Percentiles rank a stretch among this genome's conserved stretches.
phyloP scores from a whole-genome alignment of 2,113 vertebrate species.

The Plestiodon gilberti region DNA sequence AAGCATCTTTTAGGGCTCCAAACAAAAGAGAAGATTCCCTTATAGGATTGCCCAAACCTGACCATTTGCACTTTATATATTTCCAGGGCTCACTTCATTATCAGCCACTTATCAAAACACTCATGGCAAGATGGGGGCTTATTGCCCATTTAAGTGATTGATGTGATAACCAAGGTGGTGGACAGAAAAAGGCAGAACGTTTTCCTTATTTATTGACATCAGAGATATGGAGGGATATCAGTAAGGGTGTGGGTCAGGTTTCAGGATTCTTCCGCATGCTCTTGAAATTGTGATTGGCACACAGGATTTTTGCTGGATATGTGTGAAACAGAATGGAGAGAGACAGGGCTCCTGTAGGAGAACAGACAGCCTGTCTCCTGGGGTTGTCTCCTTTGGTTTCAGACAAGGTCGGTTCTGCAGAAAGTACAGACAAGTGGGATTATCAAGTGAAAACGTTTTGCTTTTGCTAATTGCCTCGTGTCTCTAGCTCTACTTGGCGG shows the following conservation, averaged over 20 bases:
- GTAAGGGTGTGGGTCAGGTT: not conserved
- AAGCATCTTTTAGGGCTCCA: conserved; percentile 52
- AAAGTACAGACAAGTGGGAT: conserved; percentile 60
- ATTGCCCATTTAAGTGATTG: conserved; percentile 62
- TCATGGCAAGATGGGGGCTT: conserved; percentile 51
- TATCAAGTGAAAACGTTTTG: conserved; percentile 72
- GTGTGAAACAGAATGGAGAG: conserved; percentile 59
- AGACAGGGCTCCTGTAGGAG: not conserved
- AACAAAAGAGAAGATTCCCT: conserved; percentile 28
- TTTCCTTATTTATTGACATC: conserved; percentile 32
- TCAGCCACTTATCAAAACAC: conserved; percentile 67
- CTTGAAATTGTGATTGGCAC: conserved; percentile 53
- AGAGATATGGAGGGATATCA: not conserved
- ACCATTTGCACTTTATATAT: conserved; percentile 61
- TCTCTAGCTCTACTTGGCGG: conserved; percentile 61
- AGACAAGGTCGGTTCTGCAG: conserved; percentile 60
- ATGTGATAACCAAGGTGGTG: conserved; percentile 62
- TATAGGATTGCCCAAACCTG: not conserved
- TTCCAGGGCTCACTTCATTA: conserved; percentile 60
- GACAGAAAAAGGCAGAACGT: conserved; percentile 37
- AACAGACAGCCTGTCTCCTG: conserved; percentile 75
- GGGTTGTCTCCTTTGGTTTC: conserved; percentile 65
- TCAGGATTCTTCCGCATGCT: not conserved
- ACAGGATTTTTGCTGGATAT: conserved; percentile 43
- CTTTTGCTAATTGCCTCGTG: conserved; percentile 65